These are phyloP conservation scores for Zaprionus davidi DNA, from an alignment of 1,140 invertebrate genomes.

Conservation along the genomic window DNA sequence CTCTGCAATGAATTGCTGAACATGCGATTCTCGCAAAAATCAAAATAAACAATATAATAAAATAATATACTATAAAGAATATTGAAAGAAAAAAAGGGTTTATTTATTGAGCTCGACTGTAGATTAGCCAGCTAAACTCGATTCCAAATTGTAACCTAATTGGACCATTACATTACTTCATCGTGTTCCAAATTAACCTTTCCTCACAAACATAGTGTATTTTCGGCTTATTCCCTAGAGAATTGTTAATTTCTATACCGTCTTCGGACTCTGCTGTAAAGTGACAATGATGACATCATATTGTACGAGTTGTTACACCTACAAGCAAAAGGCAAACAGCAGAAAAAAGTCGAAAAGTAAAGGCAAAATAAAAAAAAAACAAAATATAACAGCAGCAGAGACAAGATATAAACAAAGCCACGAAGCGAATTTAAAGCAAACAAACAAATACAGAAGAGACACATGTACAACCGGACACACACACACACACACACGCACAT, in stretches of 20 bases:
- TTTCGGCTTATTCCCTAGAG: slow-evolving; percentile 1
- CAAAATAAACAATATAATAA: neutral
- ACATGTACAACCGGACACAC: slow-evolving; percentile 22
- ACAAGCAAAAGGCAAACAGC: slow-evolving; percentile 43
- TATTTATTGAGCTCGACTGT: neutral
- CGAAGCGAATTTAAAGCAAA: slow-evolving; percentile 64
- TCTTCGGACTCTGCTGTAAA: slow-evolving; percentile 39
- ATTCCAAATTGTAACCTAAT: neutral
- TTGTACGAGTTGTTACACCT: slow-evolving; percentile 52
- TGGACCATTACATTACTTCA: neutral
- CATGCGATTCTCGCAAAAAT: slow-evolving; percentile 1
- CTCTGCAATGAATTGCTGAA: slow-evolving; percentile 26
- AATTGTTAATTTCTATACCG: slow-evolving; percentile 6
- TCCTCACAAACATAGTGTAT: neutral
- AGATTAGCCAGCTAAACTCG: neutral
- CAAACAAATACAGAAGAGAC: slow-evolving; percentile 63
- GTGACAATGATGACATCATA: slow-evolving; percentile 76
- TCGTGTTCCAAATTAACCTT: neutral
- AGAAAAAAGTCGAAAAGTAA: slow-evolving; percentile 13
- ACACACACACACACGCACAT: slow-evolving; percentile 13
- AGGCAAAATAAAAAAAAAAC: slow-evolving; percentile 17
- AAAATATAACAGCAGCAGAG: slow-evolving; percentile 29
- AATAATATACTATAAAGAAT: neutral
- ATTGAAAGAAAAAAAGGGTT: neutral
- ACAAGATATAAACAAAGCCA: slow-evolving; percentile 68